These are phyloP conservation scores for Gastrophysa polygoni DNA, from an alignment of 2,888 invertebrate genomes.

Conservation along the genomic window DNA sequence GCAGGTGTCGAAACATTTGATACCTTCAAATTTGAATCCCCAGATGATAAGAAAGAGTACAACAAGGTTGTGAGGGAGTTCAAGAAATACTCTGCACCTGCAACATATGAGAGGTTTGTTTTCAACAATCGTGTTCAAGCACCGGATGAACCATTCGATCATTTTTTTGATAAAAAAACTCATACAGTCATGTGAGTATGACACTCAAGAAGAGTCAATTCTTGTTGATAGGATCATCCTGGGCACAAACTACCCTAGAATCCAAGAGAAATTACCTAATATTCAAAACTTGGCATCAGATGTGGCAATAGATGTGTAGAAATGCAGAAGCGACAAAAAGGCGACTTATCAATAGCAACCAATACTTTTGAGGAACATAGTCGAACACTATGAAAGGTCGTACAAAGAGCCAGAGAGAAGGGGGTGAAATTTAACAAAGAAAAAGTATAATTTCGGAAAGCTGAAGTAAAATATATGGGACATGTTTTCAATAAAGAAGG, in stretches of 20 bases:
- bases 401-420: constrained; percentile 25
- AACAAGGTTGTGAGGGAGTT: constrained; percentile 11
- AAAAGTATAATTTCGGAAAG: constrained; percentile 35
- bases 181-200: constrained; percentile 15
- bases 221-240: constrained; percentile 17
- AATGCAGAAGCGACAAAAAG: constrained; percentile 16
- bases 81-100: constrained; percentile 8
- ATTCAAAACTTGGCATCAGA: constrained; percentile 9
- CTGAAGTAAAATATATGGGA: constrained; percentile 35
- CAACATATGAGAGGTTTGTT: constrained; percentile 16
- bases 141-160: constrained; percentile 7
- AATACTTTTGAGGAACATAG: constrained; percentile 35
- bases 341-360: constrained; percentile 18
- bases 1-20: constrained; percentile 12
- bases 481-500: constrained; percentile 13
- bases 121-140: constrained; percentile 12
- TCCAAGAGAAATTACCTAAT: constrained; percentile 1
- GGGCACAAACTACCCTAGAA: constrained; percentile 10
- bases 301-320: constrained; percentile 5
- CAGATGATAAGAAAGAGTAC: no score
- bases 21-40: no score
- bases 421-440: constrained; percentile 35
- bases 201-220: constrained; percentile 15
- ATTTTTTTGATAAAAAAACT: constrained; percentile 17
- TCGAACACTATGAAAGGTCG: constrained; percentile 20